Percentiles rank a stretch among this genome's conserved stretches.
phyloP scores from a whole-genome alignment of 2,113 vertebrate genomes.

The Noturus placidus region DNA sequence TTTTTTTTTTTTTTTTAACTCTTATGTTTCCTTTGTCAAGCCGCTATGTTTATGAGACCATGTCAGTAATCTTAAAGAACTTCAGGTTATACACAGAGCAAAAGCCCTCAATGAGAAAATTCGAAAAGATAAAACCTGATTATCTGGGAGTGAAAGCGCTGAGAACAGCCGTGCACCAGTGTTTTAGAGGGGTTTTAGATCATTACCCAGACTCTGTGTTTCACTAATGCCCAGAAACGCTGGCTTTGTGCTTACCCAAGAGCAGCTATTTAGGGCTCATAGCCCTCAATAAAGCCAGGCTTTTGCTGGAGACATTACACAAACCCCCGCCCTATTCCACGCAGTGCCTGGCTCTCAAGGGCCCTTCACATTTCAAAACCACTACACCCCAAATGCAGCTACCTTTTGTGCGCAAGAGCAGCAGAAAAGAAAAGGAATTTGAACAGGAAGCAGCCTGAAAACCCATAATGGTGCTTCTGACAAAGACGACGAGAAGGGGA shows the following conservation, averaged over 20 bases:
- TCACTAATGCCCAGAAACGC: slow-evolving; percentile 82
- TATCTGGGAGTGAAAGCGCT: slow-evolving; percentile 77
- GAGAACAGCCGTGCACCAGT: slow-evolving; percentile 75
- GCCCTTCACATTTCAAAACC: slow-evolving; percentile 71
- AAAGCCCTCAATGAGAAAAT: slow-evolving; percentile 71
- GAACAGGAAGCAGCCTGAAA: slow-evolving; percentile 86
- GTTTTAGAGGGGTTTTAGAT: slow-evolving; percentile 89
- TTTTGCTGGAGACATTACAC: slow-evolving; percentile 77
- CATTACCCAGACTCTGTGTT: slow-evolving; percentile 85
- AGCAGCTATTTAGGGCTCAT: slow-evolving; percentile 80
- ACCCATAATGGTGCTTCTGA: slow-evolving; percentile 82
- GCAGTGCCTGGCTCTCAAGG: slow-evolving; percentile 67
- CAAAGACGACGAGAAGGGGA: slow-evolving; percentile 70
- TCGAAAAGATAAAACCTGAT: slow-evolving; percentile 68
- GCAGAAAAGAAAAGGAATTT: slow-evolving; percentile 74
- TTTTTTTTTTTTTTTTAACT: too few species aligned
- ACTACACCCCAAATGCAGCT: slow-evolving; percentile 72
- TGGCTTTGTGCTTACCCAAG: slow-evolving; percentile 82
- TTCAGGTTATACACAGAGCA: slow-evolving; percentile 57
- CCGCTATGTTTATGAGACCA: slow-evolving; percentile 51
- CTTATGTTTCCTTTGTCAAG: slow-evolving; percentile 41
- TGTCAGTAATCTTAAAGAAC: slow-evolving; percentile 60
- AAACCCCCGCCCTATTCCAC: slow-evolving; percentile 78
- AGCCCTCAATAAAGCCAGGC: slow-evolving; percentile 78
- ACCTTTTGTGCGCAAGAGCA: slow-evolving; percentile 80